Base-by-base conservation (phyloP, 1,140 invertebrate species). In the Lordiphosa stackelbergi region DNA sequence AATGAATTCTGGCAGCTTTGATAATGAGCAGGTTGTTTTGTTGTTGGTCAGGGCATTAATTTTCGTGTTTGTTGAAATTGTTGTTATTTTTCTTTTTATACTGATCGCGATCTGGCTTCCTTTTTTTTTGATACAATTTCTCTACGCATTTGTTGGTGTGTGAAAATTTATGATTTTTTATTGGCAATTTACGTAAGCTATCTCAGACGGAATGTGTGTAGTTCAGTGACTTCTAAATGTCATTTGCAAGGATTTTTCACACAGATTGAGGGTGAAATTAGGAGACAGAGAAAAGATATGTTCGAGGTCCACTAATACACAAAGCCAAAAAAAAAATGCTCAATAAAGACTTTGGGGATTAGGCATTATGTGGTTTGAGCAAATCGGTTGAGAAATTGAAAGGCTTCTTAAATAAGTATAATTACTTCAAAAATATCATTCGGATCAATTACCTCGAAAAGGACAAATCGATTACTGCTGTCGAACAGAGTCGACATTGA, bases 141-240 rank as follows among this genome's bases (percentile, higher is more conserved):
- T 35, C 16, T 43, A 40, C 36, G 22, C 34, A 36, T 43, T 37
- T 13, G 62, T 52, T 59, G 41, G 28, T 58, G 62, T 59, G 60
- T 12, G 43, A 74, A 73, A 74, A 69, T 61, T 73, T 65, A 61
- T 69, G 43, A 45, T 62, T 78, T 19, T 64, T 57, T 35, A 57
- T 24, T 51, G 59, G 48, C 35, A 51, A 42, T 69, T 78, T 78
- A 78, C 69, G 73, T 78, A 78, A 78, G 53, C 43, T 31, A 6
- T 31, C 28, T 2, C 7, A 31, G 28, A 31, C 28, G 28, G 28
- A 8, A 8, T 38, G 10, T 12, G 16, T 46, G 16, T 69, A 47
- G 66, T 81, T 79, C 59, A 71, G 66, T 60, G 74, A 68, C 74
- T 79, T 81, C 46, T 68, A 58, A 79, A 79, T 71, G 74, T 64